Evolutionary conservation across 2,888 invertebrate genomes (phyloP), one percentile per base, ranked within the genome.

Genomic region (Branchellion lobata): DNA sequence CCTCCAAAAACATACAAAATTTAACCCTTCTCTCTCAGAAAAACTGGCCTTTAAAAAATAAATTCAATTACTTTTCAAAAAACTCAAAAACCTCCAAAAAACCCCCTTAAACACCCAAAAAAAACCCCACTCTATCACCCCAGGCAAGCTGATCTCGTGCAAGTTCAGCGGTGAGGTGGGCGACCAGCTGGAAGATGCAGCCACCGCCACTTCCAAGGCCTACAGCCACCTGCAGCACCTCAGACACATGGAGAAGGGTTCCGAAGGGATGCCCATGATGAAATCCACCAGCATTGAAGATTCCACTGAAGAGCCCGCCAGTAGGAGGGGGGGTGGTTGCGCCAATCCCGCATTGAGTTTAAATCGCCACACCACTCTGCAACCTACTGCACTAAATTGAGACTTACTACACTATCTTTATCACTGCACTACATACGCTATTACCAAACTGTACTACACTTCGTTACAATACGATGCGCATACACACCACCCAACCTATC

Each of bases 171-270:
- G 93, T 78, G 93, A 93, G 84, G 88, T 93, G 84, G 91, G 92
- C 75, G 93, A 94, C 21, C 94, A 96, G 86, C 89, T 96, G 80
- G 91, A 91, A 84, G 91, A 90, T 84, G 95, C 94, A 0, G 94
- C 94, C 61, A 90, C 91, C 51, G 91, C 92, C 5, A 95, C 94
- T 0, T 92, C 92, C 1, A 92, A 93, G 85, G 94, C 94, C 0
- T 94, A 85, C 76, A 78, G 82, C 27, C 73, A 75, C 57, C 80
- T 80, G 5, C 76, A 76, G 29, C 82, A 83, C 36, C 81, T 84
- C 1, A 81, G 84, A 1, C 83, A 83, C 11, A 80, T 80, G 24
- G 84, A 83, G 18, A 81, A 82, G 3, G 80, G 81, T 0, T 79
- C 80, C 11, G 83, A 81, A 1, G 84, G 83, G 2, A 83, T 81